phyloP scores from a whole-genome alignment of 2,888 invertebrate species.

The Patella ulyssiponensis region DNA sequence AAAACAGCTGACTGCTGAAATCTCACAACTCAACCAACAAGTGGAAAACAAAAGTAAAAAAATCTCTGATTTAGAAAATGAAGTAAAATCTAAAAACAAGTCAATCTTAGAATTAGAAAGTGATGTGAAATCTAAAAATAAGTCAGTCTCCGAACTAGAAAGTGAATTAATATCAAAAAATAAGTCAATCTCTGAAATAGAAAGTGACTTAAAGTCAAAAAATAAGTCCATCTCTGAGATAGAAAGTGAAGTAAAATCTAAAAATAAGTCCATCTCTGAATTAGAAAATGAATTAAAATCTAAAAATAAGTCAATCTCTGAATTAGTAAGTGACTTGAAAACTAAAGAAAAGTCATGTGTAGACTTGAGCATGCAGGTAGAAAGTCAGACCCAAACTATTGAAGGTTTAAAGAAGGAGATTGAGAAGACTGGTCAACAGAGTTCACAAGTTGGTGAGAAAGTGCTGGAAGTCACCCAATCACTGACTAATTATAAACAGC shows the following conservation, averaged over 20 bases:
- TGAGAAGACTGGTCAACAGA: background rate
- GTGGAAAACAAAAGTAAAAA: background rate
- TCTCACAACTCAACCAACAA: background rate
- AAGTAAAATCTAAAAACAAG: constrained; percentile 4
- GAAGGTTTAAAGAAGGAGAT: background rate
- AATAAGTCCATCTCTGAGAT: background rate
- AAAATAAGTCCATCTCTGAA: background rate
- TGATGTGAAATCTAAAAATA: background rate
- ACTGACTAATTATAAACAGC: background rate
- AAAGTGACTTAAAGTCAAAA: background rate
- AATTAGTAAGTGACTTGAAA: background rate
- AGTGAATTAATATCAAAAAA: background rate
- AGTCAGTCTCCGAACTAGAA: constrained; percentile 1
- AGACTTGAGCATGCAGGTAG: background rate
- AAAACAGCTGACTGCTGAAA: constrained; percentile 13
- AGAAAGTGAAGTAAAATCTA: background rate
- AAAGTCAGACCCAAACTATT: background rate
- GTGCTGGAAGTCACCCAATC: background rate
- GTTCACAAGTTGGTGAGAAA: constrained; percentile 2
- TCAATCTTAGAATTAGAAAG: constrained; percentile 1
- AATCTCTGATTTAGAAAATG: constrained; percentile 11
- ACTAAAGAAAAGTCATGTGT: background rate
- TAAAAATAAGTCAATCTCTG: background rate
- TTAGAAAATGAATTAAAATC: background rate
- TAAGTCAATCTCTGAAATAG: background rate